Percentiles rank a stretch among this genome's conserved stretches.
phyloP scores from a whole-genome alignment of 1,140 invertebrate genomes.

The Platyura marginata region DNA sequence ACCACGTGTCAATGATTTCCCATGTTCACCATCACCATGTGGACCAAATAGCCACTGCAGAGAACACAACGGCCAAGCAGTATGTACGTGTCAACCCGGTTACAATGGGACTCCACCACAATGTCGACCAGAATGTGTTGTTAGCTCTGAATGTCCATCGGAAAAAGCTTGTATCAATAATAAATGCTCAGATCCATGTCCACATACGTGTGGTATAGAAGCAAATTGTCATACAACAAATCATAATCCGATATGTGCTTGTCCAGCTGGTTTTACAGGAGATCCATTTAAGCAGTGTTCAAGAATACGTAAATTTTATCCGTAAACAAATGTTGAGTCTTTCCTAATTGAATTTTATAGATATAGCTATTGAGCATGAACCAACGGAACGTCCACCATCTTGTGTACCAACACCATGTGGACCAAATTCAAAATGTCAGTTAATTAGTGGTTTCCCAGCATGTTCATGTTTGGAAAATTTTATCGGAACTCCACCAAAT shows the following conservation, averaged over 20 bases:
- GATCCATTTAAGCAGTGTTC: slow-evolving; percentile 41
- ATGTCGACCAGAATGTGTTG: slow-evolving; percentile 55
- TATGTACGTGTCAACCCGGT: slow-evolving; percentile 47
- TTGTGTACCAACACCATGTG: slow-evolving; percentile 61
- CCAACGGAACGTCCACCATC: slow-evolving; percentile 43
- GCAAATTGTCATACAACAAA: slow-evolving; percentile 54
- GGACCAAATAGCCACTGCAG: slow-evolving; percentile 50
- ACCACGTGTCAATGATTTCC: slow-evolving; percentile 30
- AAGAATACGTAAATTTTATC: slow-evolving; percentile 27
- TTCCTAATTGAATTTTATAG: slow-evolving; percentile 8
- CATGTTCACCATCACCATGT: slow-evolving; percentile 46
- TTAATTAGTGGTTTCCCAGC: slow-evolving; percentile 46
- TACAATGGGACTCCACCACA: slow-evolving; percentile 49
- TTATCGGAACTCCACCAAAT: slow-evolving; percentile 52
- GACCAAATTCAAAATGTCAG: slow-evolving; percentile 62
- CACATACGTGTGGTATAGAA: slow-evolving; percentile 48
- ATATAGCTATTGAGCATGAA: slow-evolving; percentile 19
- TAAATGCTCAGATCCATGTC: slow-evolving; percentile 58
- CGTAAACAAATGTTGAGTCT: too few species aligned
- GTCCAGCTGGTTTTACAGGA: slow-evolving; percentile 41
- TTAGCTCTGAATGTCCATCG: slow-evolving; percentile 51
- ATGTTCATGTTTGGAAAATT: slow-evolving; percentile 57
- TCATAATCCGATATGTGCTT: slow-evolving; percentile 60
- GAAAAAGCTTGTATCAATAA: slow-evolving; percentile 50
- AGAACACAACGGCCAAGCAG: slow-evolving; percentile 38